Base-by-base conservation (phyloP, 2,888 invertebrate species). In the Orthonevra nobilis region DNA sequence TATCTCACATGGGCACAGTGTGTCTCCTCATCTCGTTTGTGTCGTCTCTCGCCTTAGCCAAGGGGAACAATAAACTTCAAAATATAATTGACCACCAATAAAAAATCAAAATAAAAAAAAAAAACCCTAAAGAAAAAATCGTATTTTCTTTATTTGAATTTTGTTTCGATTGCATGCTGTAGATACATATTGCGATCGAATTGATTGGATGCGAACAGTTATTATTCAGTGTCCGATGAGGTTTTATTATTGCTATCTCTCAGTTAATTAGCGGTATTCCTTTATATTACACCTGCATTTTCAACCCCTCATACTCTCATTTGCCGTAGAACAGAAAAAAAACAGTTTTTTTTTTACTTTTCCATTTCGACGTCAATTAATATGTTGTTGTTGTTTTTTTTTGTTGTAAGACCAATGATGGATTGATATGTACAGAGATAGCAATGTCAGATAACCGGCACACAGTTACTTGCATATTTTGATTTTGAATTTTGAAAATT, bases 191-290 rank as follows among this genome's bases (percentile, higher is more conserved):
- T 40, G 40, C 48, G 36, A 66, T 56, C 38, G 44, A 40, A 58
- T 69, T 58, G 40, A 58, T 58, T 58, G 56, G 44, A 68, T 28
- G 30, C 38, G 40, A 58, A 69, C 58, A 17, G 40, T 48, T 68
- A 48, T 48, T 58, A 30, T 58, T 50, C 40, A 40, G 46, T 56
- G 36, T 68, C 20, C 20, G 56, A 38, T 46, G 56, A 32, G 56
- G 23, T 38, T 56, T 68, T 56, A 9, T 46, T 46, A 17, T 46
- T 58, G 38, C 32, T 69, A 15, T 56, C 40, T 36, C 30, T 46
- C 68, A 30, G 38, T 58, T 69, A 58, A 69, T 69, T 69, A 69
- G 68, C 58, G 58, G 68, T 48, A 23, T 50, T 69, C 58, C 56
- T 66, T 66, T 56, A 36, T 26, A 56, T 66, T 46, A 56, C 54